Base-by-base conservation (phyloP, 2,797 vertebrate genomes). In the Phylloscopus collybita region DNA sequence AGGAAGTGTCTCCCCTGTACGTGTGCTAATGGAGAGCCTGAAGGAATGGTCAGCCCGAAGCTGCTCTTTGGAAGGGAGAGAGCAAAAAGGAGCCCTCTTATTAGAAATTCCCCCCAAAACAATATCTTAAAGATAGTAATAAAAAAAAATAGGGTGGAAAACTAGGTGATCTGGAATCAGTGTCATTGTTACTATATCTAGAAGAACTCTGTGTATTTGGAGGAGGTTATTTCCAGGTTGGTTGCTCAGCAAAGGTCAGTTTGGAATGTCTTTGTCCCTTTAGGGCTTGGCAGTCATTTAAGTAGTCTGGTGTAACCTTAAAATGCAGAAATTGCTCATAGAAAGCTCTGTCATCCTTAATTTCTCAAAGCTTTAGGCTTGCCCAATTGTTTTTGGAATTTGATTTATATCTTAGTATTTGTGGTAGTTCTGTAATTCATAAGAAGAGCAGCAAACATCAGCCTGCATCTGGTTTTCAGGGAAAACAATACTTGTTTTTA, bases 371-470 rank as follows among this genome's bases (percentile, higher is more conserved):
- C 6, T 80, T 40, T 16, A 71, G 10, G 20, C 23, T 62, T 67
- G 4, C 38, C 22, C 6, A 45, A 4, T 47, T 0, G 0, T 2
- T 8, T 69, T 45, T 20, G 2, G 3, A 38, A 25, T 45, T 62
- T 78, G 13, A 12, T 30, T 38, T 65, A 0, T 51, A 21, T 75
- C 9, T 60, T 36, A 13, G 10, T 38, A 9, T 65, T 75, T 66
- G 1, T 44, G 22, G 5, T 34, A 47, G 25, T 54, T 59, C 6
- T 60, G 26, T 56, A 80, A 25, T 65, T 88, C 1, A 1, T 69
- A 34, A 72, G 27, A 32, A 69, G 59, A 86, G 13, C 76, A 69
- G 64, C 66, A 59, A 62, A 84, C 50, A 56, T 47, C 34, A 80
- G 10, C 9, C 34, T 73, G 40, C 7, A 17, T 54, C 27, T 83